phyloP scores from a whole-genome alignment of 2,113 vertebrate genomes.

The Puffinus mauretanicus region DNA sequence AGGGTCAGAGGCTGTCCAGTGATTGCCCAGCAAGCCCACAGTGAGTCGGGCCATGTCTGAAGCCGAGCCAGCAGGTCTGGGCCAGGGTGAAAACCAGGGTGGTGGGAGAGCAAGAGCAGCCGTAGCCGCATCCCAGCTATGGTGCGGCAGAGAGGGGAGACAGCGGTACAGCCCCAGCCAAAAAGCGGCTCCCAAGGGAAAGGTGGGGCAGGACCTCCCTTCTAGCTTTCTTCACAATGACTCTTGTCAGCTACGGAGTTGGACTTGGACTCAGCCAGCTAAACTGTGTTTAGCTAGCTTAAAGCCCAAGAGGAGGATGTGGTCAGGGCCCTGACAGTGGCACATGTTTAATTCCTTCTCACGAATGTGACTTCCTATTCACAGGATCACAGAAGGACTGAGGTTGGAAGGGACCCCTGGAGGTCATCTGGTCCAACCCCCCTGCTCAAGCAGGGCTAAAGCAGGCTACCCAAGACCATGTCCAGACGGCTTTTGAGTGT shows the following conservation, averaged over 20 bases:
- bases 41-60: not conserved
- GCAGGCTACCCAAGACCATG: not conserved
- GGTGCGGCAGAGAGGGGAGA: not conserved
- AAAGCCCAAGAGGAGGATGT: not conserved
- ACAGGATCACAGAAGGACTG: not conserved
- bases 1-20: not conserved
- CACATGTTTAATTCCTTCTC: not conserved
- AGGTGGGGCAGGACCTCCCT: not conserved
- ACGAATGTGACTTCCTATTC: not conserved
- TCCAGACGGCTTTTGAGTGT: not conserved
- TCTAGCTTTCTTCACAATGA: not conserved
- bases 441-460: not conserved
- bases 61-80: not conserved
- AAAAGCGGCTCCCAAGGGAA: not conserved
- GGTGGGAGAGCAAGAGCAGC: not conserved
- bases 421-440: not conserved
- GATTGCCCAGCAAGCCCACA: not conserved
- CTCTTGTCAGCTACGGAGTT: not conserved
- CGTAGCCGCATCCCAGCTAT: rapidly evolving
- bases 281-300: not conserved
- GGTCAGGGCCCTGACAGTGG: not conserved
- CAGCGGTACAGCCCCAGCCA: not conserved
- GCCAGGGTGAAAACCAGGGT: not conserved
- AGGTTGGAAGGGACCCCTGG: not conserved
- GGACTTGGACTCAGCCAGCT: not conserved